Evolutionary conservation across 2,888 invertebrate species (phyloP), one percentile per base, ranked within the genome.

Genomic region (Spilarctia lutea): DNA sequence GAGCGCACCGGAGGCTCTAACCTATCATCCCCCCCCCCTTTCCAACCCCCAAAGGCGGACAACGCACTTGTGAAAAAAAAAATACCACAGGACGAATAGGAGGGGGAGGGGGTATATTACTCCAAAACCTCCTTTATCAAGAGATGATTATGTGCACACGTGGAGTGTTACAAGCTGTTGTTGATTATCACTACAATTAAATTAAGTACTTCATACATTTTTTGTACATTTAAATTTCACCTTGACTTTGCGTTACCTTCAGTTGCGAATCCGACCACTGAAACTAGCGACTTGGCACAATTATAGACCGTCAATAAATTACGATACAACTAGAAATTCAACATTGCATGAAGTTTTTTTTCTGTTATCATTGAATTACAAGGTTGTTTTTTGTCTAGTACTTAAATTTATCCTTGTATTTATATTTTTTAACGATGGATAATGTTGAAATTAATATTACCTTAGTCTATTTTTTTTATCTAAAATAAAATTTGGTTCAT

Each of bases 351-450:
- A 79, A 82, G 13, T 68, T 69, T 11, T 24, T 27, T 71, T 73
- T 77, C 75, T 63, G 66, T 27, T 42, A 16, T 2, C 4, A 42
- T 65, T 56, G 65, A 74, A 68, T 71, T 13, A 65, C 75, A 81
- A 82, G 77, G 83, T 24, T 75, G 24, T 1, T 73, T 67, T 27
- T 6, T 39, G n/a, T 79, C 13, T 35, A 65, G 77, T 45, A 45
- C 74, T 80, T 66, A 10, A 68, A 76, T 56, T 70, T 73, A 82
- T 76, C 84, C 82, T 82, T 83, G 83, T 84, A 75, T 77, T 74
- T 78, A 20, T 76, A 72, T 24, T 52, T 56, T 60, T 66, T 60
- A 30, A 30, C 7, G 33, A 13, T n/a, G 60, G 60, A 42, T 20
- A 13, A 42, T 65, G 18, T 72, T 42, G 45, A 67, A 72, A 60